Evolutionary conservation across 2,113 vertebrate genomes (phyloP), one percentile per base, ranked within the genome.

Genomic region (Mormoops blainvillei): DNA sequence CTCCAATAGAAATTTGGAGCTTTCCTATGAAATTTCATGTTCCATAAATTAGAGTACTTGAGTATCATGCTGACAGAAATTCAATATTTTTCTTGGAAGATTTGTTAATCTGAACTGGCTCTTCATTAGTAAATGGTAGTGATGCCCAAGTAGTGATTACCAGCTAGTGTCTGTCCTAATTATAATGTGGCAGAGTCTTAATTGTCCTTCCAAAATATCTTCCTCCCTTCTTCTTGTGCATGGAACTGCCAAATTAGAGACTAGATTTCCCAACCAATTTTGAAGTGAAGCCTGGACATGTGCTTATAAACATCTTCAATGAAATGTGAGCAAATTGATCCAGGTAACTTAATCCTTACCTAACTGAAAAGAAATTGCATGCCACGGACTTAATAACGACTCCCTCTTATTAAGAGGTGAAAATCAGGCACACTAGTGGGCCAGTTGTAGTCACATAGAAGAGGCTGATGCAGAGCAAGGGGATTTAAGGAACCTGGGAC

Each of bases 51-150:
- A 65, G 41, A 95, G 26, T 91, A 54, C 26, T 74, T 95, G 52
- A 68, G 24, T 82, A 89, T 67, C 77, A 83, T 50, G 50, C 77
- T 87, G 86, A 94, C 80, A 95, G 77, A 43, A 96, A 89, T n/a
- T 87, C 71, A 91, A 41, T 86, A 82, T 83, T 93, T 88, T 97
- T 93, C 91, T 96, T 78, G 87, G 87, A 95, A 95, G 43, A 87
- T 94, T 94, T 83, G 82, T 94, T 56, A 92, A 33, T 68, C 54
- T 83, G 80, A 76, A 86, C n/a, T 36, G 36, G 28, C 15, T 88
- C 26, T 65, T 94, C 74, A 83, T 96, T 87, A 92, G 38, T 67
- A 94, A 94, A 52, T 52, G 36, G 71, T 65, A 97, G 31, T 74
- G 82, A 78, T 84, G 43, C 13, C 78, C 43, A 87, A 85, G 45